Evolutionary conservation across 35 echinoderm and acorn worm genomes (phyloP), one percentile per base, ranked within the genome.

Genomic region (Apostichopus japonicus): DNA sequence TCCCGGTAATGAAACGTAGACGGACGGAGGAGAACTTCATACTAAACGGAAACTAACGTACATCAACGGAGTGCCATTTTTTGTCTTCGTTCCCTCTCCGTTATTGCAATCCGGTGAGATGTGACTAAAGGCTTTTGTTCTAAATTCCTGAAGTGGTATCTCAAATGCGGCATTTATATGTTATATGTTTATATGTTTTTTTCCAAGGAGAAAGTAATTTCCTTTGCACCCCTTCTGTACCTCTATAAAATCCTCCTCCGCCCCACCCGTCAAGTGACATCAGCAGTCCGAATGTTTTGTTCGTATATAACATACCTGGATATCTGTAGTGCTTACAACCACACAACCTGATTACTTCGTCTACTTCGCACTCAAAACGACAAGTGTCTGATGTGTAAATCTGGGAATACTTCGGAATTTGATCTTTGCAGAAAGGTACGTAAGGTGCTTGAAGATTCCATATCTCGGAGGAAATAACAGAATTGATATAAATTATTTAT

Each of bases 231-330:
- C 13, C 13, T 15, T 21, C 67, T 72, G 67, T 21, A 72, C n/a
- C n/a, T 5, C 67, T 72, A 15, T 21, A 15, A 13, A 2, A 15
- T 15, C 13, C 67, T 72, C n/a, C 67, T 72, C 13, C 13, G 67
- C 67, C 25, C 8, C n/a, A 10, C n/a, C 73, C 25, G 1, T 22
- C n/a, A 24, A 7, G n/a, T 77, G 16, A 17, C 7, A 24, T 22
- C n/a, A 77, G 25, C 6, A 24, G 25, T 22, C 13, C 67, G 67
- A 72, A 15, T 15, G 67, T 72, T 19, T 72, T 72, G 13, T 72
- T 72, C 70, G 70, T 72, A 14, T 83, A 80, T 80, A 77, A 78
- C 77, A 78, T 33, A 84, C 81, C 81, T 84, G 81, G 81, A 58
- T 84, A 54, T 54, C 81, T 55, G 81, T 58, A 84, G 8, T 84